phyloP scores from a whole-genome alignment of 2,113 vertebrate species.

The Panthera tigris region DNA sequence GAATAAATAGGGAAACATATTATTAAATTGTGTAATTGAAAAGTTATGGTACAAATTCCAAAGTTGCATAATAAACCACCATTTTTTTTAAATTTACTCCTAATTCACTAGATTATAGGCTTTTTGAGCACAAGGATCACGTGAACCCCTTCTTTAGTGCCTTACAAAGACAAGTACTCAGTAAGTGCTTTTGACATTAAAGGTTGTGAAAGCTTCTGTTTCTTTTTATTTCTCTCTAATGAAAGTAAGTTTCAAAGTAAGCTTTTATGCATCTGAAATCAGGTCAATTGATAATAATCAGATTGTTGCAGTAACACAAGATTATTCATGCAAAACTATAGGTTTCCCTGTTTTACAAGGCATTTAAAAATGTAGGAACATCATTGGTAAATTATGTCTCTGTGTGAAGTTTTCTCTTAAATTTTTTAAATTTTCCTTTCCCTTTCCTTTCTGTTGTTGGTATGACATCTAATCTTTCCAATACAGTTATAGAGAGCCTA shows the following conservation, averaged over 20 bases:
- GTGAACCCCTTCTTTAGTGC: background rate
- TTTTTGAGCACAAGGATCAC: background rate
- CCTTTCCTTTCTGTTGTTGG: background rate
- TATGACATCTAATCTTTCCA: background rate
- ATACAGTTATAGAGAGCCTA: background rate
- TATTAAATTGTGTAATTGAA: background rate
- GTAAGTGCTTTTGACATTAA: background rate
- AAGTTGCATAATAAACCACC: background rate
- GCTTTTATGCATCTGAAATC: background rate
- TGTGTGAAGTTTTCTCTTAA: background rate
- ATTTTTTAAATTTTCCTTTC: background rate
- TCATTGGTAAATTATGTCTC: background rate
- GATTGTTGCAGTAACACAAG: background rate
- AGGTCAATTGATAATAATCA: background rate
- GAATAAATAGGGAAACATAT: slow-evolving; percentile 11
- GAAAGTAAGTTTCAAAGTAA: background rate
- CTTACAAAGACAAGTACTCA: background rate
- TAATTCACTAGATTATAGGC: background rate
- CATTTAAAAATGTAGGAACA: background rate
- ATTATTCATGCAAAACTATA: background rate
- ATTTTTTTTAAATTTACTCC: background rate
- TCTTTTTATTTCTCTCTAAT: background rate
- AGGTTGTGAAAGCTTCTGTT: background rate
- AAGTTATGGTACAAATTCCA: background rate
- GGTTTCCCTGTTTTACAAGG: background rate